These are phyloP conservation scores for Gopherus flavomarginatus DNA, from an alignment of 2,113 vertebrate species.

Conservation along the genomic window DNA sequence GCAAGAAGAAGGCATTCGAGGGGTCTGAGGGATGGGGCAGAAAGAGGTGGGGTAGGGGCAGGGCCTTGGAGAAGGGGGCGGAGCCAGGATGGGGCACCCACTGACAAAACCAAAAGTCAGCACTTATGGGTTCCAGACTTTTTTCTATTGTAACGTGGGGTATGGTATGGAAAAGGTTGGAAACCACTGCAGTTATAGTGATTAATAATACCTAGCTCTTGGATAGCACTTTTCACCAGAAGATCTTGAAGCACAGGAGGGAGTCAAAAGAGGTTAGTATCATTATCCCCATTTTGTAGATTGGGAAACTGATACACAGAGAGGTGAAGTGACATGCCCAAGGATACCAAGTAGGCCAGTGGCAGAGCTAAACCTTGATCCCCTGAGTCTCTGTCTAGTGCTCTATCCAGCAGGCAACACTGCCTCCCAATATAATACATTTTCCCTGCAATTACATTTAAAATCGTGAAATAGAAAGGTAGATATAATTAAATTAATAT, in stretches of 20 bases:
- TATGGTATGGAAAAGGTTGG: neutral
- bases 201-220: neutral
- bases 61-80: too few species aligned
- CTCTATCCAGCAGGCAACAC: accelerated
- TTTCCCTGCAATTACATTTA: neutral
- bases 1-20: too few species aligned
- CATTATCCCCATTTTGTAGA: neutral
- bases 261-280: neutral
- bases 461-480: neutral
- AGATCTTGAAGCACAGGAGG: neutral
- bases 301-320: neutral
- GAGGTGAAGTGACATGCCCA: neutral
- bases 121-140: neutral
- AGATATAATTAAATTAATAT: neutral
- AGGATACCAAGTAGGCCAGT: neutral
- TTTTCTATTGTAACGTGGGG: neutral
- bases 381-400: neutral
- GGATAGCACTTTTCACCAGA: neutral
- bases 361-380: neutral
- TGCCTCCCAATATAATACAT: accelerated
- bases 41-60: too few species aligned
- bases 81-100: too few species aligned
- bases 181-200: neutral
- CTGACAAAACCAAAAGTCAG: too few species aligned
- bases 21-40: too few species aligned